Base-by-base conservation (phyloP, 2,113 vertebrate genomes). In the Irena cyanogastra region DNA sequence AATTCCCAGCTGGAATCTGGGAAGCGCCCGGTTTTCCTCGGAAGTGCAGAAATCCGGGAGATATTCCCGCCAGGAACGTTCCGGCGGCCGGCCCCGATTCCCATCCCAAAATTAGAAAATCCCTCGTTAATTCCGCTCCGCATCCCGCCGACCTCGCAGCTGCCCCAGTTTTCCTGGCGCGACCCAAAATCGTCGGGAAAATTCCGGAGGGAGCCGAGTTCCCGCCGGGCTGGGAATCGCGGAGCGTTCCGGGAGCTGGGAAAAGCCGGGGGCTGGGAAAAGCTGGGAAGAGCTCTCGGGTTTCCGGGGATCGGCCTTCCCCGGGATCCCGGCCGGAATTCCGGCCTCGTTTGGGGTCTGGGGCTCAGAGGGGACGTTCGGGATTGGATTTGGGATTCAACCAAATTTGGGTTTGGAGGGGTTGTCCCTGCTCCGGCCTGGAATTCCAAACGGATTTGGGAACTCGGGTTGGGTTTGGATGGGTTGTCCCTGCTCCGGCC, bases 271-370 rank as follows among this genome's bases (percentile, higher is more conserved):
- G n/a, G n/a, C n/a, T n/a, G n/a, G n/a, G n/a, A n/a, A n/a, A n/a
- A n/a, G n/a, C n/a, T n/a, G 53, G 64, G 53, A 57, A 26, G 72
- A 37, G 42, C 68, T 1, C 20, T 6, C 9, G 50, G 31, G 30
- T 18, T 64, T 30, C 19, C 19, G 4, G 7, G 49, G 26, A 44
- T 65, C 1, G 5, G 3, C 31, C 31, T 17, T 35, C 24, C 33
- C 44, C 3, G 1, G 76, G 76, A 54, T n/a, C 24, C 4, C 0
- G 5, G 35, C 7, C 2, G 65, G 79, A n/a, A 60, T 70, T 59
- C 1, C 1, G 1, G 10, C 33, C 39, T 3, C 0, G 0, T 23
- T 16, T 11, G 76, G 60, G 39, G n/a, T n/a, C n/a, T n/a, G n/a
- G n/a, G n/a, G n/a, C n/a, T n/a, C n/a, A n/a, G n/a, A n/a, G n/a